Base-by-base conservation (phyloP, 2,113 vertebrate genomes). In the Gulo gulo region DNA sequence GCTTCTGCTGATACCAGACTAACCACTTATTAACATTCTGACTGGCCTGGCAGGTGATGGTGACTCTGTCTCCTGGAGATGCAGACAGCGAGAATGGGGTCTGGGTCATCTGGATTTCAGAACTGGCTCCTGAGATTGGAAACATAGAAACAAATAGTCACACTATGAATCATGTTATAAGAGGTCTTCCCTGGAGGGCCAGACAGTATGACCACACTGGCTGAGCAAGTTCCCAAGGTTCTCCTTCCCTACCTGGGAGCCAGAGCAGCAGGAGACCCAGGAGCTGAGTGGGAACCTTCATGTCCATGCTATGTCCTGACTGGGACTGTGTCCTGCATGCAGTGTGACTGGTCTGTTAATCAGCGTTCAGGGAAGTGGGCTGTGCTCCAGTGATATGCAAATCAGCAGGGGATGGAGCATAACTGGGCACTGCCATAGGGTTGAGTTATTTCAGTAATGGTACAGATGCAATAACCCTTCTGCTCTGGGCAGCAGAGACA, bases 11-110 rank as follows among this genome's bases (percentile, higher is more conserved):
- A 47, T 80, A 97, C 91, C 91, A 91, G 2, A 0, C 0, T 52
- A 86, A 11, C 0, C 0, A 0, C 0, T 0, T 47, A 21, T 18
- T 0, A 78, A 71, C 3, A 0, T 5, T 1, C 34, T 87, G 20
- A 55, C 63, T 55, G 9, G 73, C 55, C 24, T 1, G 0, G 45
- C 91, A 89, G 8, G n/a, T 83, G 21, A 92, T 45, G 36, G 67
- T 39, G 8, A 29, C 78, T 59, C 4, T 88, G 1, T 79, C 45
- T 24, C 31, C 16, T 11, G 12, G 39, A 23, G 34, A 16, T 45
- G 7, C 39, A 55, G 82, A 63, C 34, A 26, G 20, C 7, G 2
- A 50, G 52, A 61, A n/a, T 87, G 63, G 63, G 34, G 88, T 80
- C 73, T 87, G 71, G 13, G 61, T 92, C 88, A 87, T 16, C 81